Evolutionary conservation across 1,140 invertebrate species (phyloP), one percentile per base, ranked within the genome.

Genomic region (Kradibia gibbosae): DNA sequence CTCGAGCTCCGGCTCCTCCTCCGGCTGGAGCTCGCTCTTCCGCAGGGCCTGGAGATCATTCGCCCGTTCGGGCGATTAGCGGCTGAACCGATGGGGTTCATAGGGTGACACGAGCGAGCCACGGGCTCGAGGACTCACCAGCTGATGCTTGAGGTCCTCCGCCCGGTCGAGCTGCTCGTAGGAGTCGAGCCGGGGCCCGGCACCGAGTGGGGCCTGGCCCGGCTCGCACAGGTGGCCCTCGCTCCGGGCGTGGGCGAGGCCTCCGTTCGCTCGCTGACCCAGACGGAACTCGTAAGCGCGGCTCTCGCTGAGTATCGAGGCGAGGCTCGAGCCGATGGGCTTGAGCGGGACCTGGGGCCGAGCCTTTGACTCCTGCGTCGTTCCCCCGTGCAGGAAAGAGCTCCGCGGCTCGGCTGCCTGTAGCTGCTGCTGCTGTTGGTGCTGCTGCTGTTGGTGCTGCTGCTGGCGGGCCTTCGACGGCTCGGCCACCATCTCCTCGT

Each of bases 311-410:
- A 82, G 76, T 17, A 82, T 62, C 22, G 81, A 78, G 10, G 81
- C 81, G 22, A 82, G 39, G 34, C 81, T 82, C 34, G 81, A 50
- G 3, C 67, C 77, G 1, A 76, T 34, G 34, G 71, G 48, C 48
- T 53, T 73, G 8, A 72, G 42, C 0, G 90, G 89, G 42, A 90
- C 90, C 53, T 87, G 86, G 8, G 90, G 89, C 5, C 89, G 22
- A 0, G 89, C 88, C 67, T 88, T 89, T 0, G 67, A 4, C 76
- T 86, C 88, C 0, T 79, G 70, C 36, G 92, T 85, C 87, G 90
- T 86, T 90, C 91, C 36, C 20, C 93, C 93, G 81, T 96, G 95
- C 20, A 96, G 90, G 84, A 96, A 96, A 4, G 95, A 96, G 8
- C 93, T 90, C 39, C 94, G 90, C 0, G 94, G 94, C 86, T 95